Base-by-base conservation (phyloP, 2,113 vertebrate genomes). In the Pseudorectes ferrugineus region DNA sequence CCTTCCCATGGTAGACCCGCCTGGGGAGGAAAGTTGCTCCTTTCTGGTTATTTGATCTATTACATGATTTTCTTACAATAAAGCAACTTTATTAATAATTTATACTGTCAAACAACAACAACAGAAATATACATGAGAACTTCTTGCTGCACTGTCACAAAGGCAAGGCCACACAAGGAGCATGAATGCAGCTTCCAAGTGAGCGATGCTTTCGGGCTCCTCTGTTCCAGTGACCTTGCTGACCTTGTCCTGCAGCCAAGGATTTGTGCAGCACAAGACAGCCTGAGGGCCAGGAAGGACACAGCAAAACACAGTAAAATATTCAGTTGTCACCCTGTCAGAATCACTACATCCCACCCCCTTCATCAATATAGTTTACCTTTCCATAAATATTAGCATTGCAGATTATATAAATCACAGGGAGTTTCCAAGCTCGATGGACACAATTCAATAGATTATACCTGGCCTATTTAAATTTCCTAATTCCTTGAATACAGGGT, bases 121-220 rank as follows among this genome's bases (percentile, higher is more conserved):
- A 31, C 21, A 72, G 48, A 55, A 3, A 42, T 31, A 31, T 25
- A 18, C 14, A 12, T 26, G n/a, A 36, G 35, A 22, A 13, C 22
- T 28, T 48, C 21, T 10, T 36, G 10, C 13, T 73, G 49, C 42
- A 6, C 28, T 86, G 13, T 35, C 38, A 12, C 25, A 33, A 13
- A 38, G 36, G 13, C 6, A 82, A 55, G 33, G 25, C 17, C 26
- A 46, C 11, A 31, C 5, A 57, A 18, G 10, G 21, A 20, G 2
- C 11, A 23, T 3, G 29, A 83, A 35, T 9, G 11, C 33, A 0
- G 1, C 9, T 55, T 43, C 13, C 11, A 54, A 29, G 15, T 6
- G 10, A 11, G 11, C 4, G 25, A 29, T 63, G 21, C 3, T 20
- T 40, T 55, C 0, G 0, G 31, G 5, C 11, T 61, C 22, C 29